Evolutionary conservation across 2,888 invertebrate genomes (phyloP).

Genomic region (Andrena dorsata): DNA sequence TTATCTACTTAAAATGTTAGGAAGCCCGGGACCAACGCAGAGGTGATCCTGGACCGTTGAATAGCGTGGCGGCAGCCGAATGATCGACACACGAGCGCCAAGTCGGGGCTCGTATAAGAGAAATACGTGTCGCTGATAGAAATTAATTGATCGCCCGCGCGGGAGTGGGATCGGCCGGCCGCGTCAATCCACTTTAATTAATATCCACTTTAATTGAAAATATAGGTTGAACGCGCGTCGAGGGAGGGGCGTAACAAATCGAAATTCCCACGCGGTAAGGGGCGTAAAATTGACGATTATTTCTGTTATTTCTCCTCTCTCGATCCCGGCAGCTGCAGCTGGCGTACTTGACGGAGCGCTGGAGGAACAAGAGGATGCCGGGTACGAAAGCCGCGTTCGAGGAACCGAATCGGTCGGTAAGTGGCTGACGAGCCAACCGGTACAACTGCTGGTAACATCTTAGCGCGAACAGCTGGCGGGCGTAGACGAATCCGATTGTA

Average conservation of each 20-base stretch:
- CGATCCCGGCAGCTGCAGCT: constrained; percentile 32
- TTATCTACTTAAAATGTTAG: no score
- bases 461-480: no score
- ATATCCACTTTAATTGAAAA: constrained; percentile 50
- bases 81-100: not conserved
- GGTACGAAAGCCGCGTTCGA: constrained; percentile 24
- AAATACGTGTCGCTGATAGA: constrained; percentile 43
- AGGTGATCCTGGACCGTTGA: not conserved
- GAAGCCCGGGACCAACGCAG: not conserved
- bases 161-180: not conserved
- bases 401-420: constrained; percentile 19
- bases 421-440: not conserved
- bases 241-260: not conserved
- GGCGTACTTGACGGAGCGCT: constrained; percentile 11
- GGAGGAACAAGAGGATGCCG: not conserved
- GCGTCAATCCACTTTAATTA: constrained; percentile 59
- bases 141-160: constrained; percentile 52
- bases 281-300: constrained; percentile 58
- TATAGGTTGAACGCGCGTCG: constrained; percentile 20
- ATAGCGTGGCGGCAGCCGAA: not conserved
- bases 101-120: constrained; percentile 31
- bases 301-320: constrained; percentile 53
- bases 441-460: not conserved
- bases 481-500: no score
- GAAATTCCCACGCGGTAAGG: constrained; percentile 4